phyloP scores from a whole-genome alignment of 1,140 invertebrate species.

The Dufourea novaeangliae region DNA sequence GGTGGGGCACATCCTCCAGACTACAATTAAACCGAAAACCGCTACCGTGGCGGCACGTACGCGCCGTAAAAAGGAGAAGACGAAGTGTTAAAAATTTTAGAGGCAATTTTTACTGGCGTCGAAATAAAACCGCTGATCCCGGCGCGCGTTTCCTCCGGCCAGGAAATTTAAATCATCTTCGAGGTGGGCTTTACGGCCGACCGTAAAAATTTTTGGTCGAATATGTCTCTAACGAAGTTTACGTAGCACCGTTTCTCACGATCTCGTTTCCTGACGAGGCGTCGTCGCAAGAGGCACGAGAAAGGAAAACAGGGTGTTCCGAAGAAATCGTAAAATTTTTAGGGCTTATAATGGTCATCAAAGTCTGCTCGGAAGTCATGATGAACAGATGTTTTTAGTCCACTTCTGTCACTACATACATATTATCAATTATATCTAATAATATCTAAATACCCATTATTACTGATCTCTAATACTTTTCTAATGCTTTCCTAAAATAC shows the following conservation, averaged over 20 bases:
- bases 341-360: background rate
- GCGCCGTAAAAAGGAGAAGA: slow-evolving; percentile 50
- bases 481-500: too few species aligned
- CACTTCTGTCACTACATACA: too few species aligned
- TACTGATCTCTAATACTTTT: too few species aligned
- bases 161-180: slow-evolving; percentile 64
- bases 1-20: slow-evolving; percentile 38
- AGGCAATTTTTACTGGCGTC: slow-evolving; percentile 43
- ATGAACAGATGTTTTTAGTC: background rate
- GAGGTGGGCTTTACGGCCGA: slow-evolving; percentile 44
- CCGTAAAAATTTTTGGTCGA: slow-evolving; percentile 52
- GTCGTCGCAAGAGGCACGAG: background rate
- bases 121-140: slow-evolving; percentile 62
- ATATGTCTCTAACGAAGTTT: slow-evolving; percentile 20
- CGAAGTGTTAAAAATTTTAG: slow-evolving; percentile 13
- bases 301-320: background rate
- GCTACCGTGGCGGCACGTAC: slow-evolving; percentile 34
- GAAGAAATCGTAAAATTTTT: background rate
- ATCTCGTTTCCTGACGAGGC: background rate
- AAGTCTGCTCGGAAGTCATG: background rate
- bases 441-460: too few species aligned
- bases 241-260: slow-evolving; percentile 1
- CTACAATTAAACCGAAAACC: slow-evolving; percentile 56
- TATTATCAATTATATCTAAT: background rate
- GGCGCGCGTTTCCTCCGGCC: slow-evolving; percentile 47